A percentile compares a stretch with the other conserved stretches of the same genome.
Conservation (phyloP, 2,797 vertebrate genomes). For the Siniperca obscura region DNA sequence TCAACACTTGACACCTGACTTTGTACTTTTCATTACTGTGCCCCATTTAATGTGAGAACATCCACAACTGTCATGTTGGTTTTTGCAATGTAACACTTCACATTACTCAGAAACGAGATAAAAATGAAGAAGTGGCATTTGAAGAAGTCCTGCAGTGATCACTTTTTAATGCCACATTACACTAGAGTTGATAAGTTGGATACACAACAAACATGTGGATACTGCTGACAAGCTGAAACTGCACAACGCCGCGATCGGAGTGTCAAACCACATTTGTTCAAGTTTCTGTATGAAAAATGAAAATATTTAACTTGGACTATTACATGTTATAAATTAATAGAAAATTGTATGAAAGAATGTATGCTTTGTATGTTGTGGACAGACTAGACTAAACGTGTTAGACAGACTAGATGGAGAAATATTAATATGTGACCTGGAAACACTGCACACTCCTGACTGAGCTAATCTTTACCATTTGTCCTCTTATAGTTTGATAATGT, state of each 20-base stretch:
- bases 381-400: neutral
- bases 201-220: neutral
- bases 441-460: slow-evolving; percentile 1
- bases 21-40: neutral
- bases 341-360: neutral
- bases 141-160: slow-evolving; percentile 38
- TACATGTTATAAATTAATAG: neutral
- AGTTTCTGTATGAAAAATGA: neutral
- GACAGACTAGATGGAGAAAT: slow-evolving; percentile 1
- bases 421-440: slow-evolving; percentile 26
- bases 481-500: slow-evolving; percentile 50
- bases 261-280: slow-evolving; percentile 19
- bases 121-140: slow-evolving; percentile 67
- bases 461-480: slow-evolving; percentile 53
- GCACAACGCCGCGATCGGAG: neutral
- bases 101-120: slow-evolving; percentile 32
- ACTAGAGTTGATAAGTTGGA: neutral
- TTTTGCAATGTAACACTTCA: slow-evolving; percentile 25
- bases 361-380: neutral
- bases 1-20: neutral
- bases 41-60: neutral
- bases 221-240: slow-evolving; percentile 1
- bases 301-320: neutral
- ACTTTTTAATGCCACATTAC: slow-evolving; percentile 24
- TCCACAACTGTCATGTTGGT: neutral